phyloP scores from a whole-genome alignment of 2,113 vertebrate genomes.

The Hepsetus odoe region DNA sequence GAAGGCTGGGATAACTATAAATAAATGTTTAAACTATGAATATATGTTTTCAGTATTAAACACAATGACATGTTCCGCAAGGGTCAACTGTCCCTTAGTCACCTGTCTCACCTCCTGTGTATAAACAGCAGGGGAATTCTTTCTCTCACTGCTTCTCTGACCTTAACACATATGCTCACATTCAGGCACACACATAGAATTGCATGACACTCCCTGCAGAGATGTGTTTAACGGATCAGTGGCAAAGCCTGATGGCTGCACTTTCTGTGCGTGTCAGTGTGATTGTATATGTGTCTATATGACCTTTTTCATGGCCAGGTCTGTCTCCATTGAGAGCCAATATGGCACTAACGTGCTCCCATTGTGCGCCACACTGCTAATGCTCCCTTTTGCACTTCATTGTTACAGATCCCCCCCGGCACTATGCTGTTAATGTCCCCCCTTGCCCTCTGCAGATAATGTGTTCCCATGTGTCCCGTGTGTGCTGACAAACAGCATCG shows the following conservation, averaged over 20 bases:
- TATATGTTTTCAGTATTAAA: background rate
- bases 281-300: background rate
- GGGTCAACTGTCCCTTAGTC: background rate
- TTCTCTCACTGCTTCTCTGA: background rate
- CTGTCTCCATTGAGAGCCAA: slow-evolving; percentile 31
- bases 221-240: slow-evolving; percentile 25
- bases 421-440: slow-evolving; percentile 24
- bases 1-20: too few relatives aligned
- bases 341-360: slow-evolving; percentile 27
- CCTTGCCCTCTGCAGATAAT: slow-evolving; percentile 25
- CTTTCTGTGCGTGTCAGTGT: slow-evolving; percentile 25
- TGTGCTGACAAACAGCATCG: slow-evolving; percentile 23
- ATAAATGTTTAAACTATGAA: too few relatives aligned
- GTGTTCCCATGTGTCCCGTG: slow-evolving; percentile 16
- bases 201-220: background rate
- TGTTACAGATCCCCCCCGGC: slow-evolving; percentile 21
- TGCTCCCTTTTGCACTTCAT: background rate
- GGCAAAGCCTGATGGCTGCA: background rate
- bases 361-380: slow-evolving; percentile 8
- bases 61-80: background rate
- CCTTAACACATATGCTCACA: slow-evolving; percentile 3
- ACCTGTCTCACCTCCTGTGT: background rate
- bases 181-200: background rate
- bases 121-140: background rate
- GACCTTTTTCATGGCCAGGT: slow-evolving; percentile 30